Evolutionary conservation across 1,140 invertebrate species (phyloP).

Genomic region (Drosophila kepulauana): DNA sequence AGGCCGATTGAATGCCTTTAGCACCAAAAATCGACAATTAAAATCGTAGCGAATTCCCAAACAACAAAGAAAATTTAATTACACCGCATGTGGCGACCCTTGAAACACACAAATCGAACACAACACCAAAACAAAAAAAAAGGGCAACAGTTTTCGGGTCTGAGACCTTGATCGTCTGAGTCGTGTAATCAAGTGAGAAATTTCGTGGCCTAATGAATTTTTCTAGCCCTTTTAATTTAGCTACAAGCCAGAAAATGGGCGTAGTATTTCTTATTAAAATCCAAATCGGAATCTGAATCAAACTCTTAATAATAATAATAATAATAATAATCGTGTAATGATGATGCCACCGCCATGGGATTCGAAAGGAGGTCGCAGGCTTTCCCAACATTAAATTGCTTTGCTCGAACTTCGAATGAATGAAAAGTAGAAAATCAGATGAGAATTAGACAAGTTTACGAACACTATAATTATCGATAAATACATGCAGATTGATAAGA

Average conservation of each 20-base stretch:
- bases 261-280: conserved; percentile 51
- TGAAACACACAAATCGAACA: conserved; percentile 24
- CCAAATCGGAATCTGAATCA: conserved; percentile 41
- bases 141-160: conserved; percentile 41
- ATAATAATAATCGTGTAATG: conserved; percentile 56
- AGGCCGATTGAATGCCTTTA: conserved; percentile 22
- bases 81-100: conserved; percentile 77
- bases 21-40: conserved; percentile 60
- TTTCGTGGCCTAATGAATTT: conserved; percentile 72
- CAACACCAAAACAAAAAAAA: conserved; percentile 14
- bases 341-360: conserved; percentile 42
- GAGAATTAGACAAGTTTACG: conserved; percentile 28
- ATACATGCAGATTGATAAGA: conserved; percentile 32
- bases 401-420: neutral
- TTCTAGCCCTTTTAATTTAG: conserved; percentile 61
- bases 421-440: neutral
- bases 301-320: conserved; percentile 46
- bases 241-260: conserved; percentile 66
- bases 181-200: conserved; percentile 76
- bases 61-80: conserved; percentile 81
- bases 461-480: conserved; percentile 34
- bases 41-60: conserved; percentile 79
- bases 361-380: conserved; percentile 57
- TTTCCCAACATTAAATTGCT: conserved; percentile 5
- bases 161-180: conserved; percentile 27